phyloP scores from a whole-genome alignment of 92 coral and sea anemone genomes.

The Epizoanthus illoricatus region DNA sequence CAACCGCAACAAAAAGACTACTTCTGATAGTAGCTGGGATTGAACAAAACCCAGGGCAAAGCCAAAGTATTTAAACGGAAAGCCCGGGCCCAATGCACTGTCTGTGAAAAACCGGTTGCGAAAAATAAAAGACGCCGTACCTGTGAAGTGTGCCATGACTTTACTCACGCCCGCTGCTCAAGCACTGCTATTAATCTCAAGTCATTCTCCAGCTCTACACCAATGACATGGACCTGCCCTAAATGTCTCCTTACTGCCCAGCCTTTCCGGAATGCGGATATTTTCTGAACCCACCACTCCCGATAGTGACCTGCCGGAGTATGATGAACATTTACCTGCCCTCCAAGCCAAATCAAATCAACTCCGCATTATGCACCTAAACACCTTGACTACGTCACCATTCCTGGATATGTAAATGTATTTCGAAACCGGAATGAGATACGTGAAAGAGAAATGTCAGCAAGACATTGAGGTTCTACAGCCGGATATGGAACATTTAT shows the following conservation, averaged over 20 bases:
- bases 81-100: constrained; percentile 41
- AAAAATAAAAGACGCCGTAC: constrained; percentile 42
- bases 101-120: constrained; percentile 38
- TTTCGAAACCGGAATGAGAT: too few relatives aligned
- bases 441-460: too few relatives aligned
- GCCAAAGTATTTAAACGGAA: constrained; percentile 24
- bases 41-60: constrained; percentile 45
- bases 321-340: too few relatives aligned
- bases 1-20: constrained; percentile 26
- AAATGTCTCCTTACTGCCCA: constrained; percentile 29
- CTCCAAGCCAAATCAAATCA: too few relatives aligned
- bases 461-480: background rate
- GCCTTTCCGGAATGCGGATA: constrained; percentile 38
- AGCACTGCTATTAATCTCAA: constrained; percentile 24
- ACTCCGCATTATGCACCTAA: too few relatives aligned
- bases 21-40: constrained; percentile 39
- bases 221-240: constrained; percentile 36
- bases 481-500: background rate
- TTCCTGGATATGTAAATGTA: too few relatives aligned
- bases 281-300: too few relatives aligned
- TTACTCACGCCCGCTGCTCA: constrained; percentile 39
- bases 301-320: too few relatives aligned
- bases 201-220: constrained; percentile 22
- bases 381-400: too few relatives aligned
- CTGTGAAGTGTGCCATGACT: constrained; percentile 45